phyloP scores from a whole-genome alignment of 2,888 invertebrate species.

The Brachypterus glaber region DNA sequence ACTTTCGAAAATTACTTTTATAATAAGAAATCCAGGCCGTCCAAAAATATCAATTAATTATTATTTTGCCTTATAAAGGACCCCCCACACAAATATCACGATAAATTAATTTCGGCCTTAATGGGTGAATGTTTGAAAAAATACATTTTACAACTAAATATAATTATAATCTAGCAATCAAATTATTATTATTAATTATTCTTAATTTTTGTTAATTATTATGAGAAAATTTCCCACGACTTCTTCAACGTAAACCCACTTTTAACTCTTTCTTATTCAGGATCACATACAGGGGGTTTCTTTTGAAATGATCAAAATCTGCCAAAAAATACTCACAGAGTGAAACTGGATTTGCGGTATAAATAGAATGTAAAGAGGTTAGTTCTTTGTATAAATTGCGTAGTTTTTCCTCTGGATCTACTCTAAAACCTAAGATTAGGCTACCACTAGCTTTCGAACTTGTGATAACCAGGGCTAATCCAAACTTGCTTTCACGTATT shows the following conservation, averaged over 20 bases:
- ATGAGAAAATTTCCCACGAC: constrained; percentile 83
- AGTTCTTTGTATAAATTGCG: constrained; percentile 70
- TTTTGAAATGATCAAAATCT: constrained; percentile 51
- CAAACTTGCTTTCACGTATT: constrained; percentile 91
- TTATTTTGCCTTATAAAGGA: no score
- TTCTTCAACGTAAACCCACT: constrained; percentile 84
- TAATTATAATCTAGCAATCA: no score
- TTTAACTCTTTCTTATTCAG: constrained; percentile 77
- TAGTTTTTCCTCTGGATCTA: constrained; percentile 81
- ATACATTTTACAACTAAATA: no score
- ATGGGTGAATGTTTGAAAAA: no score
- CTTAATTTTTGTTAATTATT: no score
- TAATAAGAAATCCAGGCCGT: no score
- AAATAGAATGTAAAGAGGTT: constrained; percentile 68
- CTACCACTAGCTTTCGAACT: constrained; percentile 62
- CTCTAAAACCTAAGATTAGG: constrained; percentile 87
- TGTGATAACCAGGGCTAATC: constrained; percentile 83
- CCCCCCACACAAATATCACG: no score
- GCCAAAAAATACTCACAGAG: constrained; percentile 73
- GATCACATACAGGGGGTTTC: constrained; percentile 51
- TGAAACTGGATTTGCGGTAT: constrained; percentile 73
- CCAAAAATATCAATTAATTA: no score
- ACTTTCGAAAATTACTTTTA: no score
- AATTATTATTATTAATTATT: no score
- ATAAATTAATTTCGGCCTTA: no score